Evolutionary conservation across 2,797 vertebrate species (phyloP).

Genomic region (Mormyrops attenuatus): DNA sequence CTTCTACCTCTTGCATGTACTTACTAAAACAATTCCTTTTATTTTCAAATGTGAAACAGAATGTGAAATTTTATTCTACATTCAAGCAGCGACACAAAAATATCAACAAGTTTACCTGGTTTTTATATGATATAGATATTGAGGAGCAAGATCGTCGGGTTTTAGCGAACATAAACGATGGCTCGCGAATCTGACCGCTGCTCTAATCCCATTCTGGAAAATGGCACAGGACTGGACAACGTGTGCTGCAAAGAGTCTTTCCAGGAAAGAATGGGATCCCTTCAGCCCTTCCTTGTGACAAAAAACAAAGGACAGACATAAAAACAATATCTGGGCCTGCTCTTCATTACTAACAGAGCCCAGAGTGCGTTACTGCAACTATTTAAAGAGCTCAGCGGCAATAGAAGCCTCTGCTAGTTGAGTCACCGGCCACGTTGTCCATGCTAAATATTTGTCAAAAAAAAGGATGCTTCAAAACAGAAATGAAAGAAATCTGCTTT

Average conservation of each 20-base stretch:
- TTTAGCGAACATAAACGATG: not conserved
- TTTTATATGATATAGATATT: not conserved
- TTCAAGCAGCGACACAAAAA: not conserved
- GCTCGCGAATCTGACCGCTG: not conserved
- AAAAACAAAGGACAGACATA: not conserved
- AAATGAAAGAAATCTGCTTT: not conserved
- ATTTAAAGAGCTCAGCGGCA: not conserved
- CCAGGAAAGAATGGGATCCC: not conserved
- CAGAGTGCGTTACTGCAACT: not conserved
- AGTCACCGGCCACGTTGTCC: not conserved
- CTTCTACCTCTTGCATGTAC: not conserved
- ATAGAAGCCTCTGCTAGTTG: not conserved
- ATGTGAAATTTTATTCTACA: not conserved
- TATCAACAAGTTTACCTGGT: not conserved
- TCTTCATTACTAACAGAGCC: not conserved
- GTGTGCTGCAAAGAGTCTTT: not conserved
- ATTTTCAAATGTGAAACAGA: not conserved
- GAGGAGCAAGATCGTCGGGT: not conserved
- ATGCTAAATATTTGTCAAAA: not conserved
- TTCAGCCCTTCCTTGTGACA: not conserved
- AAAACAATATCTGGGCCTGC: slow-evolving; percentile 2
- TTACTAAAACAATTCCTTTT: not conserved
- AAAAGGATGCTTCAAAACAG: not conserved
- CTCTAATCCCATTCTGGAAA: not conserved
- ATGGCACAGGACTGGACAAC: not conserved